These are phyloP conservation scores for Parnassius glacialis DNA, from an alignment of 2,888 invertebrate species.

Conservation along the genomic window DNA sequence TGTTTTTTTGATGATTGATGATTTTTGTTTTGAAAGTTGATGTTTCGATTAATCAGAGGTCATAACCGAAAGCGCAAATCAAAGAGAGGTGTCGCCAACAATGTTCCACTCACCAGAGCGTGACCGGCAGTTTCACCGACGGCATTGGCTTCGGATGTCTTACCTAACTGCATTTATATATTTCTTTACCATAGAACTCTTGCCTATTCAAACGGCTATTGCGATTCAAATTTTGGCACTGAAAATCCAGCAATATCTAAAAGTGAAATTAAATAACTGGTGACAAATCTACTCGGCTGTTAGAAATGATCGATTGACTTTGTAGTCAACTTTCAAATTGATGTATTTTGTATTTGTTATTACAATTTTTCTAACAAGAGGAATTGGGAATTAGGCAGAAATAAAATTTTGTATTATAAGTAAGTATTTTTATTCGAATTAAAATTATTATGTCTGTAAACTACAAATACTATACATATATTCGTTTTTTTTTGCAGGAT, in stretches of 20 bases:
- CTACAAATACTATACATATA: too few relatives aligned
- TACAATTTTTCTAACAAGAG: too few relatives aligned
- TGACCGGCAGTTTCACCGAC: constrained; percentile 65
- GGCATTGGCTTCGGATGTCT: constrained; percentile 64
- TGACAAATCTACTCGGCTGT: constrained; percentile 26
- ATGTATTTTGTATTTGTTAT: too few relatives aligned
- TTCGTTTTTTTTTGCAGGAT: too few relatives aligned
- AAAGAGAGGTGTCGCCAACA: constrained; percentile 61
- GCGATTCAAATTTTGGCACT: constrained; percentile 47
- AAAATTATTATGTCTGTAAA: too few relatives aligned
- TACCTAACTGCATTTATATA: constrained; percentile 64
- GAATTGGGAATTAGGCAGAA: too few relatives aligned
- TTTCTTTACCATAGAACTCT: constrained; percentile 45
- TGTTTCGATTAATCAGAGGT: constrained; percentile 11
- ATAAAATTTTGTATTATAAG: too few relatives aligned
- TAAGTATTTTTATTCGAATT: too few relatives aligned
- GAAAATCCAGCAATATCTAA: constrained; percentile 37
- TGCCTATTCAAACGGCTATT: constrained; percentile 40
- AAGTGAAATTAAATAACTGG: constrained; percentile 43
- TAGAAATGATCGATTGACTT: too few relatives aligned
- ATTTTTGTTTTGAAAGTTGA: not conserved
- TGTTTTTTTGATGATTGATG: too few relatives aligned
- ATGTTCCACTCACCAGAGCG: constrained; percentile 69
- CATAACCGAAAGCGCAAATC: constrained; percentile 55
- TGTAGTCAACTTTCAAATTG: too few relatives aligned